A percentile compares a stretch with the other conserved stretches of the same genome.
Conservation (phyloP, 2,888 invertebrate genomes). For the Hypolimnas misippus region DNA sequence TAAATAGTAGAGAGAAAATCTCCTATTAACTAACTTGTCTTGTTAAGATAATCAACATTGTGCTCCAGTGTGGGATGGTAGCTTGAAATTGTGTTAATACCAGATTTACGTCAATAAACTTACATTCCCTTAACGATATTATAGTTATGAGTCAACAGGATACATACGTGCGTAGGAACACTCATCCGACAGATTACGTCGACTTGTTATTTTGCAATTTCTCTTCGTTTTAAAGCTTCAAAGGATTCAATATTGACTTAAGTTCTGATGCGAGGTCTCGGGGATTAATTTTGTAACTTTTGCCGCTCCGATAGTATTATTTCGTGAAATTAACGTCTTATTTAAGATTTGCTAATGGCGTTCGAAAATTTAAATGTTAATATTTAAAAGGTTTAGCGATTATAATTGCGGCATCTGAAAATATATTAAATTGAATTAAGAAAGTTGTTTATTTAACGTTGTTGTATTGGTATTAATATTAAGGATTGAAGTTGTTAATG, state of each 20-base stretch:
- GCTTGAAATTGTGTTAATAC: slow-evolving; percentile 4
- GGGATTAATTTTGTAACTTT: slow-evolving; percentile 4
- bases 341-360: background rate
- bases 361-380: too few relatives aligned
- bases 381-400: too few relatives aligned
- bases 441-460: too few relatives aligned
- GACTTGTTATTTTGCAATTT: slow-evolving; percentile 41
- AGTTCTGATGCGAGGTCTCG: slow-evolving; percentile 1
- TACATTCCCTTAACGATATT: slow-evolving; percentile 33
- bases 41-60: background rate
- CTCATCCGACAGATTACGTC: slow-evolving; percentile 39
- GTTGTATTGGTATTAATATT: too few relatives aligned
- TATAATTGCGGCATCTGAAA: too few relatives aligned
- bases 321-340: background rate
- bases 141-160: slow-evolving; percentile 44
- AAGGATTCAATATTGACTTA: slow-evolving; percentile 25
- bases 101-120: slow-evolving; percentile 31
- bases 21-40: background rate
- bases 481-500: too few relatives aligned
- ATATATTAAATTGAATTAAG: too few relatives aligned
- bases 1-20: too few relatives aligned
- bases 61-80: background rate
- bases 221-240: slow-evolving; percentile 31
- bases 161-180: slow-evolving; percentile 40
- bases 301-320: background rate